Conservation (phyloP, 2,113 vertebrate genomes). For the Leptosomus discolor region DNA sequence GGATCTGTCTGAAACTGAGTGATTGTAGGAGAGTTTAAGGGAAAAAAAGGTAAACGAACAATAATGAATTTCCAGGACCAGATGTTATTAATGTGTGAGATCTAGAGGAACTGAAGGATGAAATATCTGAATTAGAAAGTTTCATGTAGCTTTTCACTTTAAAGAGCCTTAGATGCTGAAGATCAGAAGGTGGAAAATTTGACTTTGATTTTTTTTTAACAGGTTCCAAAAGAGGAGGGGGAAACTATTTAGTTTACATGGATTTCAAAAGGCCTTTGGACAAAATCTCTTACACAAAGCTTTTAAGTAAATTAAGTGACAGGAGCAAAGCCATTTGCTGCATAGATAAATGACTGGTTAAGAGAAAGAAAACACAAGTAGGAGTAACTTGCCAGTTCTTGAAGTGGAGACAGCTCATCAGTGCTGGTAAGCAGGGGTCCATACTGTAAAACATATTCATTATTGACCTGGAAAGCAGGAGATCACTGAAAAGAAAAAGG, state of each 20-base stretch:
- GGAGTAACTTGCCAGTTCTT: background rate
- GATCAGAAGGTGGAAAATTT: background rate
- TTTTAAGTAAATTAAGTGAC: conserved; percentile 30
- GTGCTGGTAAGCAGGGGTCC: background rate
- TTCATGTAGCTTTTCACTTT: background rate
- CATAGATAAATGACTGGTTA: background rate
- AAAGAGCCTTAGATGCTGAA: background rate
- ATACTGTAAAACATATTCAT: background rate
- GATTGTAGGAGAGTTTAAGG: background rate
- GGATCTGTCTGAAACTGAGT: background rate
- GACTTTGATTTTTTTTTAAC: background rate
- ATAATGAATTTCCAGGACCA: background rate
- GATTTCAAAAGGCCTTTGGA: background rate
- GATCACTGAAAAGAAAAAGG: background rate
- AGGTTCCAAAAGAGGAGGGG: background rate
- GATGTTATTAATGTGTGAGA: background rate
- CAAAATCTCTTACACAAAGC: background rate
- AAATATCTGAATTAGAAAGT: background rate
- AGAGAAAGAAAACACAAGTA: background rate
- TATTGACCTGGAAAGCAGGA: background rate
- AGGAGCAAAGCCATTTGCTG: background rate
- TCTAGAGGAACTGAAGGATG: background rate
- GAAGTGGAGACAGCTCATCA: background rate
- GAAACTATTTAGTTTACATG: background rate
- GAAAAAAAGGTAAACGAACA: background rate